These are phyloP conservation scores for Rhingia campestris DNA, from an alignment of 2,888 invertebrate species.

Conservation along the genomic window DNA sequence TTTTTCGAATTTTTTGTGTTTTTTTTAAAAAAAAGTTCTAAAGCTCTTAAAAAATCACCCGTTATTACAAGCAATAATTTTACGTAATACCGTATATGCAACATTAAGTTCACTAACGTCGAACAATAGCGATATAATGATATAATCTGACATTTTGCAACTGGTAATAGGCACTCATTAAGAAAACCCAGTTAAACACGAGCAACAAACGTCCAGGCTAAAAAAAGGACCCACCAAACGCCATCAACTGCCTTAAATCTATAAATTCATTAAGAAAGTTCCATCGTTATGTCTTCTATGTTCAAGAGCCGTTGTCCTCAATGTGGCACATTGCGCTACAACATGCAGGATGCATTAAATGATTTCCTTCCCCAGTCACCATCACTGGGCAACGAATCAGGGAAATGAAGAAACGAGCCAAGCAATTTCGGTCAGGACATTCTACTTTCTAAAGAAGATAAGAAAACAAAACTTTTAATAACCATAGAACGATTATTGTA, in stretches of 20 bases:
- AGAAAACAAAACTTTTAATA: slow-evolving; percentile 72
- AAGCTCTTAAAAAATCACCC: no score
- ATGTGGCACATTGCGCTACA: slow-evolving; percentile 54
- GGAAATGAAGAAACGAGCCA: slow-evolving; percentile 24
- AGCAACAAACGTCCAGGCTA: slow-evolving; percentile 10
- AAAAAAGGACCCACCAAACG: slow-evolving; percentile 22
- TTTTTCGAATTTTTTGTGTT: no score
- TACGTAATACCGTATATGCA: no score
- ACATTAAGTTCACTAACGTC: no score
- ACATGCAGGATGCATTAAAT: slow-evolving; percentile 72
- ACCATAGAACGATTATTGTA: slow-evolving; percentile 54
- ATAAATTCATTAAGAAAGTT: slow-evolving; percentile 74
- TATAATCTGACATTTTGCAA: slow-evolving; percentile 23
- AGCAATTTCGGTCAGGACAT: slow-evolving; percentile 58
- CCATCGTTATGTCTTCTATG: slow-evolving; percentile 53
- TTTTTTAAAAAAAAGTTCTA: no score
- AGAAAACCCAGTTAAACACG: slow-evolving; percentile 15
- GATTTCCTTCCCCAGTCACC: slow-evolving; percentile 64
- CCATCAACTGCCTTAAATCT: slow-evolving; percentile 58
- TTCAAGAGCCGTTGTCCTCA: slow-evolving; percentile 35
- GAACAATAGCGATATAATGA: no score
- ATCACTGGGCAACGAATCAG: slow-evolving; percentile 27
- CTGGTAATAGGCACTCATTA: slow-evolving; percentile 58
- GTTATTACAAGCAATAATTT: no score
- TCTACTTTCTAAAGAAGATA: slow-evolving; percentile 59